A percentile compares a stretch with the other conserved stretches of the same genome.
Evolutionary conservation across 1,140 invertebrate species (phyloP).

Genomic region (Druon quercuslanigerum): DNA sequence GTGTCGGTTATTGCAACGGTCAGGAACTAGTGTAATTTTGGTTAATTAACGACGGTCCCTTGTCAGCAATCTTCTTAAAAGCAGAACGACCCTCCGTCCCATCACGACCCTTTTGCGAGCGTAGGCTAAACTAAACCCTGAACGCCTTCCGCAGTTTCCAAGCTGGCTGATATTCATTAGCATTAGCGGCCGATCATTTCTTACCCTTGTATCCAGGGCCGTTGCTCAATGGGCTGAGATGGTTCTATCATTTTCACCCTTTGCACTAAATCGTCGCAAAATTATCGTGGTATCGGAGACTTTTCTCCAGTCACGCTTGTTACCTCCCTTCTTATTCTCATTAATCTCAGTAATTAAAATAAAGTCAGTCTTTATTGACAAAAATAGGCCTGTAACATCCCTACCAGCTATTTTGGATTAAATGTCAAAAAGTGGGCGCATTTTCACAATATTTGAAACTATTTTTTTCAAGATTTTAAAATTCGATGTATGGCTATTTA

Average conservation of each 20-base stretch:
- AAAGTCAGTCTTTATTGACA: too few relatives aligned
- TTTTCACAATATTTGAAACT: too few relatives aligned
- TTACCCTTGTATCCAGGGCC: conserved; percentile 58
- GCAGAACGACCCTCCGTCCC: conserved; percentile 53
- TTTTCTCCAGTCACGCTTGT: neutral
- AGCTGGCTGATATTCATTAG: conserved; percentile 65
- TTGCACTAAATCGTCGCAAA: conserved; percentile 52
- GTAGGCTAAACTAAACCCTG: conserved; percentile 35
- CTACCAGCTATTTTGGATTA: too few relatives aligned
- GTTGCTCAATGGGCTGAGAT: conserved; percentile 57
- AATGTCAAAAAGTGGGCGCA: too few relatives aligned
- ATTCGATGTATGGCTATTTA: too few relatives aligned
- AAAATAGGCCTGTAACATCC: too few relatives aligned
- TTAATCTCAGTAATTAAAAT: too few relatives aligned
- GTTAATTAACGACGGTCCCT: conserved; percentile 61
- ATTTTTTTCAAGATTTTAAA: too few relatives aligned
- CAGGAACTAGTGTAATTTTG: conserved; percentile 62
- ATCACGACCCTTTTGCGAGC: conserved; percentile 53
- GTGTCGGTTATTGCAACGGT: conserved; percentile 22
- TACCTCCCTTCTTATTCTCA: too few relatives aligned
- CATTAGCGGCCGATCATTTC: conserved; percentile 68
- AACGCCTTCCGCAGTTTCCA: conserved; percentile 34
- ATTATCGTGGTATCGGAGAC: conserved; percentile 39
- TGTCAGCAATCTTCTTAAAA: conserved; percentile 68
- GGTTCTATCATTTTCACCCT: conserved; percentile 1